Base-by-base conservation (phyloP, 1,140 invertebrate genomes). In the Nilaparvata lugens region DNA sequence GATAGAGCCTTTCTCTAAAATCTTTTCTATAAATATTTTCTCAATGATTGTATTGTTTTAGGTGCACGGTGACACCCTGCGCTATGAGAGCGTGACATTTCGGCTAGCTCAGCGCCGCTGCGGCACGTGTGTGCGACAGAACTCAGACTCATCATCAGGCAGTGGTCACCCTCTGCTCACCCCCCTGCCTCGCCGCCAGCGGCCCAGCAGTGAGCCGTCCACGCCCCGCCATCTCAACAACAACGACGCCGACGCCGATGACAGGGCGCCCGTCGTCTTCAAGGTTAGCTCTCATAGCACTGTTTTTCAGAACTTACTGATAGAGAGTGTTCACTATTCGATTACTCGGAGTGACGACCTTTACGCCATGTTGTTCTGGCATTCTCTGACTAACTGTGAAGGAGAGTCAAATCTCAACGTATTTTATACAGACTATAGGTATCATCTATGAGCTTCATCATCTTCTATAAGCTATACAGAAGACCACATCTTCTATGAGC, bases 111-210 rank as follows among this genome's bases (percentile, higher is more conserved):
- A 64, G 52, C 62, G 66, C 2, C 63, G 69, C 9, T 69, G 67
- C 40, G 64, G 66, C 54, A 64, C 67, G 0, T 71, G 69, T 51
- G 62, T 69, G n/a, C 63, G 69, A 6, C 69, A 71, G 62, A 71
- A 68, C 55, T 69, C 67, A 5, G 69, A 71, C 38, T 70, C 68
- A 0, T 71, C 69, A 1, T 62, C 66, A 24, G 65, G 65, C 45
- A 69, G 67, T 43, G 67, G 67, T 4, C 66, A 69, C 16, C 67
- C 68, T 2, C 56, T 69, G 35, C 25, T 69, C 19, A 60, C 62
- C 3, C 62, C 58, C 1, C 14, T 65, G 28, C 43, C 60, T 2
- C 31, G 60, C 19, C 58, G 64, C 51, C 55, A 61, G 23, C 48
- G 63, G 52, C 63, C 66, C 11, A 45, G 24, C 4, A 67, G 65